phyloP scores from a whole-genome alignment of 2,113 vertebrate species.

The Callopanchax toddi region DNA sequence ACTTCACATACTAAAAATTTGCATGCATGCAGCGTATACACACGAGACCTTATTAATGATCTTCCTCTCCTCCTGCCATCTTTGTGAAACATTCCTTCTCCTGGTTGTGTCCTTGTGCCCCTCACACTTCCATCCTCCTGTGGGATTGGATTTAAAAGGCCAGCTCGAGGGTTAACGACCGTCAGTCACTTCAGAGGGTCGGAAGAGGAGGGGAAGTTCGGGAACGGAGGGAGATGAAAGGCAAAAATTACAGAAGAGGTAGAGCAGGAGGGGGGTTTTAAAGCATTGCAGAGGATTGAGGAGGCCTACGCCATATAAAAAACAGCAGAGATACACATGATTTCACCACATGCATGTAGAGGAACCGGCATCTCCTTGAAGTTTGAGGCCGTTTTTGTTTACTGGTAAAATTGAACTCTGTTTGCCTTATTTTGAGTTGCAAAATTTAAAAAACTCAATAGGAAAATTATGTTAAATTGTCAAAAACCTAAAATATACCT shows the following conservation, averaged over 20 bases:
- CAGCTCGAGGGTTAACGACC: slow-evolving; percentile 61
- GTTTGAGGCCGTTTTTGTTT: neutral
- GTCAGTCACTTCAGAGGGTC: slow-evolving; percentile 61
- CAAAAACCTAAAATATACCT: no score
- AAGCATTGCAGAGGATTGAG: slow-evolving; percentile 63
- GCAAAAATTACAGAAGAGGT: slow-evolving; percentile 57
- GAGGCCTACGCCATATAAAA: slow-evolving; percentile 44
- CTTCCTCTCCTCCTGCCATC: slow-evolving; percentile 26
- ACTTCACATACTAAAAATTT: slow-evolving; percentile 17
- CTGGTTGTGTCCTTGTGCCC: slow-evolving; percentile 34
- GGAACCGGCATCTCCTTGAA: no score
- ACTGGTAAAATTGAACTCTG: neutral
- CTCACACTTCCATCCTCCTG: slow-evolving; percentile 23
- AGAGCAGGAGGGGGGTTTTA: slow-evolving; percentile 55
- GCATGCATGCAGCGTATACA: slow-evolving; percentile 35
- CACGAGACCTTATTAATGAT: slow-evolving; percentile 48
- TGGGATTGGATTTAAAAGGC: slow-evolving; percentile 71
- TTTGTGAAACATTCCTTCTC: slow-evolving; percentile 32
- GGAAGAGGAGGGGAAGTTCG: slow-evolving; percentile 38
- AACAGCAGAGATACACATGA: slow-evolving; percentile 13
- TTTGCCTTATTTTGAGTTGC: neutral
- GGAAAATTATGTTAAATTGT: no score
- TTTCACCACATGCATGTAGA: neutral
- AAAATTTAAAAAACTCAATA: no score
- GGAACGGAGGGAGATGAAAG: slow-evolving; percentile 63